Base-by-base conservation (phyloP, 2,888 invertebrate genomes). In the Auanema sp. region DNA sequence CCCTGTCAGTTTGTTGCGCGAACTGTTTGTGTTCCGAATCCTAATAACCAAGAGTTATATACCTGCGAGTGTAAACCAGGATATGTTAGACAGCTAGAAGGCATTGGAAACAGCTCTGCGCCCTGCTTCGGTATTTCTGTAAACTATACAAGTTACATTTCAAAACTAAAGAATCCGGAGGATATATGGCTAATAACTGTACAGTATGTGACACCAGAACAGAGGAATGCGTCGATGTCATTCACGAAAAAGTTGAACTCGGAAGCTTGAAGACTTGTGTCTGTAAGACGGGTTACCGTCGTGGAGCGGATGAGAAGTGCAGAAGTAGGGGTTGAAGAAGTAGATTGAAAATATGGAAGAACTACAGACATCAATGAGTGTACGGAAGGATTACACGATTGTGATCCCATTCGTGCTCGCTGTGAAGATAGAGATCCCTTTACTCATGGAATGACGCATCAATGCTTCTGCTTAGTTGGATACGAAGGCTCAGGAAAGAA, bases 311-410 rank as follows among this genome's bases (percentile, higher is more conserved):
- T 24, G 1, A 50, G 53, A 14, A 16, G 10, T 55, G 33, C 23
- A 16, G 41, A n/a, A 55, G 41, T 55, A 25, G 6, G 40, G 8
- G 5, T 8, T 47, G 8, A 47, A 47, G 11, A 47, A 5, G 8
- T 8, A 18, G n/a, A 16, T 33, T 8, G 8, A 5, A 8, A 33
- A 33, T 8, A 33, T 33, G 33, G 8, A 33, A 33, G 4, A 8
- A 12, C 51, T 70, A 52, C 41, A 83, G 83, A 83, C 68, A 63
- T 83, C 24, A 76, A 83, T 61, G 83, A 83, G 64, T 83, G 83
- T 65, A 71, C 71, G 21, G 60, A 74, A 1, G 55, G 60, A n/a
- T 66, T 64, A 16, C 64, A 67, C 1, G 70, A 72, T 12, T 84
- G 83, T 62, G 65, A 70, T 25, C 8, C 23, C 12, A 23, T 16